Conservation (phyloP, 2,888 invertebrate genomes). For the Anthoptus insignis region DNA sequence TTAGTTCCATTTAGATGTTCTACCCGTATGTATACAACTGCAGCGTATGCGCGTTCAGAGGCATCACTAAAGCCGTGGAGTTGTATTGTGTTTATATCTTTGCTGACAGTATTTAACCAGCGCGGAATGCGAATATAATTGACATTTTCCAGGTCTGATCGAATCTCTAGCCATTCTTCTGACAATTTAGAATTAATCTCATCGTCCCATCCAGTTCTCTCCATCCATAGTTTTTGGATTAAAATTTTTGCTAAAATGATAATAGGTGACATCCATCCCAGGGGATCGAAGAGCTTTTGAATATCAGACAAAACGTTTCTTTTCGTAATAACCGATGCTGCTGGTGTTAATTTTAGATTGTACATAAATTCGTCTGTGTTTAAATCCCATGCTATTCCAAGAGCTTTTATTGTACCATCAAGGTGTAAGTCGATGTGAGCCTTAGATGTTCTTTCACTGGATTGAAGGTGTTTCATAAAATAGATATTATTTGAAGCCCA, state of each 20-base stretch:
- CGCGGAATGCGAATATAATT: not conserved
- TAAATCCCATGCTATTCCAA: constrained; percentile 42
- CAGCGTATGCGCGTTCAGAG: too few species aligned
- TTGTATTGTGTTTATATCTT: too few species aligned
- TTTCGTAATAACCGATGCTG: constrained; percentile 40
- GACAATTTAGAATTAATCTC: not conserved
- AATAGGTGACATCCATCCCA: constrained; percentile 46
- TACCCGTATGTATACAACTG: too few species aligned
- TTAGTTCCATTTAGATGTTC: too few species aligned
- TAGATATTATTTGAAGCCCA: constrained; percentile 42
- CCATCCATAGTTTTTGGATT: constrained; percentile 45
- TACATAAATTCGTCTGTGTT: constrained; percentile 41
- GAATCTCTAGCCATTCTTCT: not conserved
- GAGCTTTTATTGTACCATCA: constrained; percentile 39
- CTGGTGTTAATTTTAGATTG: constrained; percentile 21
- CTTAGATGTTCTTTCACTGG: constrained; percentile 8
- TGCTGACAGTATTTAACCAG: too few species aligned
- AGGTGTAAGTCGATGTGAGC: constrained; percentile 32
- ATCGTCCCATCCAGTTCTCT: constrained; percentile 1
- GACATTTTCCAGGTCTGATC: not conserved
- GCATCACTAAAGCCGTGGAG: too few species aligned
- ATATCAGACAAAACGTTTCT: constrained; percentile 45
- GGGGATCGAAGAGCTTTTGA: constrained; percentile 46
- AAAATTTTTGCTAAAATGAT: constrained; percentile 46
- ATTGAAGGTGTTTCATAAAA: constrained; percentile 26